These are phyloP conservation scores for Xenopus petersii DNA, from an alignment of 2,797 vertebrate species.

Conservation along the genomic window DNA sequence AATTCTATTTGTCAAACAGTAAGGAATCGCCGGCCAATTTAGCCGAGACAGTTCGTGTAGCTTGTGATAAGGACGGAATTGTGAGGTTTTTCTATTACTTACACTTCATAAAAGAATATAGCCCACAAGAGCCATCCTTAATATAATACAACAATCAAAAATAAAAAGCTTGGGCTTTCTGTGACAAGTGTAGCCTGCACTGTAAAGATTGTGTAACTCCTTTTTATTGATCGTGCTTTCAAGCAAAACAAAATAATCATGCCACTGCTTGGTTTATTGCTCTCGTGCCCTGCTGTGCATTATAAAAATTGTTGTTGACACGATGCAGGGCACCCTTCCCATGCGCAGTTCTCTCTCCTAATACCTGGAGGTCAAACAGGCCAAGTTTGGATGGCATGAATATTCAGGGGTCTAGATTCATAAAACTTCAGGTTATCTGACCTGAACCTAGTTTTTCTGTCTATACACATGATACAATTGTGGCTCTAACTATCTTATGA, in stretches of 20 bases:
- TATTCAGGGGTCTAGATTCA: too few relatives aligned
- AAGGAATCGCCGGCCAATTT: slow-evolving; percentile 65
- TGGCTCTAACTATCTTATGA: too few relatives aligned
- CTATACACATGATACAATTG: too few relatives aligned
- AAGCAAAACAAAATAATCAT: slow-evolving; percentile 5
- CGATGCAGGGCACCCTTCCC: too few relatives aligned
- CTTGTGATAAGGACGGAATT: slow-evolving; percentile 60
- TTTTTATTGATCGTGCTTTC: slow-evolving; percentile 16
- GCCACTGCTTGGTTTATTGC: not conserved
- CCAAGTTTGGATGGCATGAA: too few relatives aligned
- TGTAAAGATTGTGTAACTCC: slow-evolving; percentile 4
- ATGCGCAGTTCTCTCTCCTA: too few relatives aligned
- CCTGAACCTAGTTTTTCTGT: too few relatives aligned
- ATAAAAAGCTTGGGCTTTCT: not conserved
- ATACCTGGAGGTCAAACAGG: too few relatives aligned
- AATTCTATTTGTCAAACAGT: slow-evolving; percentile 73
- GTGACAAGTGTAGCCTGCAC: slow-evolving; percentile 1
- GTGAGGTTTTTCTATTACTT: slow-evolving; percentile 6
- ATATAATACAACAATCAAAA: slow-evolving; percentile 4
- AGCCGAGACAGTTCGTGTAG: slow-evolving; percentile 57
- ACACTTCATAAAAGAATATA: slow-evolving; percentile 3
- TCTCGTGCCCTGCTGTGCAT: not conserved
- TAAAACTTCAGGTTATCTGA: too few relatives aligned
- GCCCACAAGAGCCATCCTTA: slow-evolving; percentile 2
- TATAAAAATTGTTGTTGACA: not conserved